A percentile compares a stretch with the other conserved stretches of the same genome.
phyloP scores from a whole-genome alignment of 2,888 invertebrate genomes.

The Phyto melanocephala region DNA sequence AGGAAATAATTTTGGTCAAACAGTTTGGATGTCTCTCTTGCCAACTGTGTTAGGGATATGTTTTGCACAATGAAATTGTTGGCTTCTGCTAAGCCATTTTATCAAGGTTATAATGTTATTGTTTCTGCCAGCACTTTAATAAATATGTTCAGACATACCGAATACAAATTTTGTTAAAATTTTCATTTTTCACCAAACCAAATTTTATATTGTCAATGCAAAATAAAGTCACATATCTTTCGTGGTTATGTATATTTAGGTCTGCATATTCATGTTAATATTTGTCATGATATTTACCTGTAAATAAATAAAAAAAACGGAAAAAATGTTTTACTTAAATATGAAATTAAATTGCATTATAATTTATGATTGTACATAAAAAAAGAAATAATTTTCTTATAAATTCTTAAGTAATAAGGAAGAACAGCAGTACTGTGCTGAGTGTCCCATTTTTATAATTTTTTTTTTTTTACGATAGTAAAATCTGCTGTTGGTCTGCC shows the following conservation, averaged over 20 bases:
- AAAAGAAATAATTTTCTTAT: constrained; percentile 5
- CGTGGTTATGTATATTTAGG: no score
- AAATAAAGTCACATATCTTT: constrained; percentile 11
- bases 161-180: no score
- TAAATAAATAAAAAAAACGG: constrained; percentile 22
- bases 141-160: constrained; percentile 1
- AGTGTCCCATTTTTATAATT: not conserved
- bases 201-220: constrained; percentile 44
- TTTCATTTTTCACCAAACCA: constrained; percentile 5
- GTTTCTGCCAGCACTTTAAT: not conserved
- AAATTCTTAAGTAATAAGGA: not conserved
- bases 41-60: constrained; percentile 46
- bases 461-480: not conserved
- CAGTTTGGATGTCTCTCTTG: not conserved
- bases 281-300: constrained; percentile 53
- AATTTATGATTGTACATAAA: constrained; percentile 46
- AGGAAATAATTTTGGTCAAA: constrained; percentile 4
- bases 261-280: no score
- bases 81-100: constrained; percentile 45
- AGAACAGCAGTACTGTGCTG: not conserved
- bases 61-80: constrained; percentile 53
- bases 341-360: constrained; percentile 36
- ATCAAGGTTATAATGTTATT: constrained; percentile 39
- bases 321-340: constrained; percentile 21
- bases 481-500: no score